Conservation (phyloP, 2,113 vertebrate species). For the Struthidea cinerea region DNA sequence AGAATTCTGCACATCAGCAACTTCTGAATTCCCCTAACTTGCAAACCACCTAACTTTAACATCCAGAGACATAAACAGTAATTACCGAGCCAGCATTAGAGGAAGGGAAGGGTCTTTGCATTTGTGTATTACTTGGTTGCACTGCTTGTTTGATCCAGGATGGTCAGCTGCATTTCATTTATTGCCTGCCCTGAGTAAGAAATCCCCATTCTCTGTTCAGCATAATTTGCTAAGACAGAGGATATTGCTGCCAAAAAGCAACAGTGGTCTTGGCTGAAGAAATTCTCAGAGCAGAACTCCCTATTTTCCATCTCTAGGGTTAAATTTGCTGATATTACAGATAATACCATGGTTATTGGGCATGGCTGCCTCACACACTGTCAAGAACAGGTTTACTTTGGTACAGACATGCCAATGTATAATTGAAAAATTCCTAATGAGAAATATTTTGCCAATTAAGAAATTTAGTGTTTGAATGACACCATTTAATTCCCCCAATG, state of each 20-base stretch:
- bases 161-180: constrained; percentile 29
- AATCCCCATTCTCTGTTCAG: not conserved
- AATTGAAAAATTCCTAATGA: not conserved
- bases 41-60: not conserved
- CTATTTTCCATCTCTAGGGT: not conserved
- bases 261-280: not conserved
- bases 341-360: not conserved
- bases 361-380: not conserved
- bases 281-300: not conserved
- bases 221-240: not conserved
- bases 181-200: not conserved
- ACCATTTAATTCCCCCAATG: not conserved
- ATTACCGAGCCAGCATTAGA: not conserved
- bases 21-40: not conserved
- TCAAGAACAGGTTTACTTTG: not conserved
- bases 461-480: not conserved
- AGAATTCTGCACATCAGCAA: not conserved
- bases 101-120: not conserved
- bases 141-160: not conserved
- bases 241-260: not conserved
- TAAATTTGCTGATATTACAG: not conserved
- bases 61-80: not conserved
- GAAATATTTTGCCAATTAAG: not conserved
- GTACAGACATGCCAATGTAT: not conserved
- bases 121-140: not conserved